Conservation (phyloP, 53 echinoderm and acorn worm genomes). For the Antedon mediterranea region DNA sequence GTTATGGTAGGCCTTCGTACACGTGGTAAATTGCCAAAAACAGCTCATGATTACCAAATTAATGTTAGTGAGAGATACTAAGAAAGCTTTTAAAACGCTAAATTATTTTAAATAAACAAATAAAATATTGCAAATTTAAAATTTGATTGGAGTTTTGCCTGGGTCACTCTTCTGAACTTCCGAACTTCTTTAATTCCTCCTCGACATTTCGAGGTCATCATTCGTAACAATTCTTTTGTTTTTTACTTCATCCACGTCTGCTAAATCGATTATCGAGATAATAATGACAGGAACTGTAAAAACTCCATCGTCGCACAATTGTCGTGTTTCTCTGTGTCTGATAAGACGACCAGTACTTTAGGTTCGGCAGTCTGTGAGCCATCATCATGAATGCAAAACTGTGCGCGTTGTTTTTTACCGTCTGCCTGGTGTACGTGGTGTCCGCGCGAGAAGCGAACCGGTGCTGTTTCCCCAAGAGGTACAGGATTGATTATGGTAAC, state of each 20-base stretch:
- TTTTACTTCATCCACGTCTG: not conserved
- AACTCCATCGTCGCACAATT: not conserved
- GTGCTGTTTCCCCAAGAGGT: not conserved
- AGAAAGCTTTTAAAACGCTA: too few relatives aligned
- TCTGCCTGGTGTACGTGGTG: not conserved
- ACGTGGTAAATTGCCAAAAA: too few relatives aligned
- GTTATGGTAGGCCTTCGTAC: too few relatives aligned
- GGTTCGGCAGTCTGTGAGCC: not conserved
- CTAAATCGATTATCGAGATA: not conserved
- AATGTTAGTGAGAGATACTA: too few relatives aligned
- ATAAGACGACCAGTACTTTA: not conserved
- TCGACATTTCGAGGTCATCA: not conserved
- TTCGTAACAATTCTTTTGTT: not conserved
- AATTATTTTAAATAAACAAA: too few relatives aligned
- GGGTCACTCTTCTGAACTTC: not conserved
- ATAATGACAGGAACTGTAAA: not conserved
- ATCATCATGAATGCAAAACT: not conserved
- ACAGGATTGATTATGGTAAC: not conserved
- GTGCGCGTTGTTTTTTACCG: not conserved
- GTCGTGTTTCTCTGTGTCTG: not conserved
- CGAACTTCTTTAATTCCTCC: not conserved
- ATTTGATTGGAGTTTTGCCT: too few relatives aligned
- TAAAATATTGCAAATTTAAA: too few relatives aligned
- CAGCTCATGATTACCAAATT: too few relatives aligned
- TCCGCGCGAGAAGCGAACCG: not conserved